phyloP scores from a whole-genome alignment of 2,113 vertebrate genomes.

The Anolis carolinensis region DNA sequence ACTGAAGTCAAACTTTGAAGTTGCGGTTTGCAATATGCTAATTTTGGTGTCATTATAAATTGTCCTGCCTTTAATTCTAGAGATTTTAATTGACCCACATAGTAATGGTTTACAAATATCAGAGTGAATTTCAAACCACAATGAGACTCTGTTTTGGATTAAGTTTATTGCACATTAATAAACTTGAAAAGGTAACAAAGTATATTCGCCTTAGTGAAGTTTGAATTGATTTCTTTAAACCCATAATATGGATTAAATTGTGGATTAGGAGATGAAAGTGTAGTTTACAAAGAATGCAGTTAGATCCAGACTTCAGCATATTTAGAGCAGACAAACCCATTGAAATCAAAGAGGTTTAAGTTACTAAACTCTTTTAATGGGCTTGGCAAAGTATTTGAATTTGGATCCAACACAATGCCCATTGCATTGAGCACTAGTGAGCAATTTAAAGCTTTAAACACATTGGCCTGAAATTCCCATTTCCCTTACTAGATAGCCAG shows the following conservation, averaged over 20 bases:
- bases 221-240: conserved; percentile 44
- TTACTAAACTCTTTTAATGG: not conserved
- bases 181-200: conserved; percentile 44
- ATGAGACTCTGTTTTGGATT: conserved; percentile 57
- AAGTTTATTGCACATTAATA: conserved; percentile 50
- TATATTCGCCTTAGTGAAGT: conserved; percentile 37
- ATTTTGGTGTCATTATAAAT: conserved; percentile 53
- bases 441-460: not conserved
- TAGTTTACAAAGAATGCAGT: not conserved
- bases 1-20: conserved; percentile 37
- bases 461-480: not conserved
- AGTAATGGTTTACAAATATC: conserved; percentile 58
- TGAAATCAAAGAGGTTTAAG: not conserved
- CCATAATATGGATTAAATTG: conserved; percentile 60
- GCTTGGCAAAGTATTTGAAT: not conserved
- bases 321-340: not conserved
- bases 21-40: conserved; percentile 23
- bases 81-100: conserved; percentile 60
- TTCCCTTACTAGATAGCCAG: not conserved
- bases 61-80: conserved; percentile 56
- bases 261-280: conserved; percentile 36
- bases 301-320: not conserved
- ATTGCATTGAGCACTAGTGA: not conserved
- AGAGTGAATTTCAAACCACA: conserved; percentile 65
- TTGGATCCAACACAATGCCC: not conserved